Evolutionary conservation across 1,140 invertebrate species (phyloP).

Genomic region (Cephus cinctus): DNA sequence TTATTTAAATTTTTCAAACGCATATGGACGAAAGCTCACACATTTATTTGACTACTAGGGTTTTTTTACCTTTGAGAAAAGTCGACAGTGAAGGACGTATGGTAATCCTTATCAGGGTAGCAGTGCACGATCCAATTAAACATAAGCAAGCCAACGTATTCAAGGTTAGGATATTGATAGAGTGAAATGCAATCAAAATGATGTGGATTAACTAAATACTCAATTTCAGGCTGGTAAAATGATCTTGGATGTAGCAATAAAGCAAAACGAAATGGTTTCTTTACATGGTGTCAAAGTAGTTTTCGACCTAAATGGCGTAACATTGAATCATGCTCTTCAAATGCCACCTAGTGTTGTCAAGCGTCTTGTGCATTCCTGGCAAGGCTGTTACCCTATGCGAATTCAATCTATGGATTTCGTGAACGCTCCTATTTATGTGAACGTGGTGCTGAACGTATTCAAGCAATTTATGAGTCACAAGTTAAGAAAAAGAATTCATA

Average conservation of each 20-base stretch:
- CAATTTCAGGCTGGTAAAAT: constrained; percentile 54
- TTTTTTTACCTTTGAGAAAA: constrained; percentile 61
- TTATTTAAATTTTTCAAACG: no score
- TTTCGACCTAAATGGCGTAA: constrained; percentile 61
- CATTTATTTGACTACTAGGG: constrained; percentile 10
- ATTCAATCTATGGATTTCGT: constrained; percentile 70
- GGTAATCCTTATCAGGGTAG: constrained; percentile 60
- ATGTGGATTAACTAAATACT: not conserved
- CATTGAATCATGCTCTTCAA: constrained; percentile 62
- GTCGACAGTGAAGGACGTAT: constrained; percentile 53
- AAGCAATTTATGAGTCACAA: constrained; percentile 72
- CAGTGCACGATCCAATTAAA: constrained; percentile 58
- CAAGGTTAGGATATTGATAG: constrained; percentile 45
- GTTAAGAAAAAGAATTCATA: constrained; percentile 58
- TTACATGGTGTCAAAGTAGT: constrained; percentile 62
- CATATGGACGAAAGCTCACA: no score
- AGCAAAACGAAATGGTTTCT: constrained; percentile 55
- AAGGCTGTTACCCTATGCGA: constrained; percentile 69
- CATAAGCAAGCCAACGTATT: constrained; percentile 61
- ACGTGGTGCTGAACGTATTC: constrained; percentile 68
- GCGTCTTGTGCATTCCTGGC: constrained; percentile 64
- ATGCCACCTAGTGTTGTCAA: constrained; percentile 60
- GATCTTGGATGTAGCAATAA: constrained; percentile 59
- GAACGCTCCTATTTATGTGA: constrained; percentile 68
- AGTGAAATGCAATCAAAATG: not conserved